Evolutionary conservation across 2,888 invertebrate species (phyloP), one percentile per base, ranked within the genome.

Genomic region (Aleiodes leptofemur): DNA sequence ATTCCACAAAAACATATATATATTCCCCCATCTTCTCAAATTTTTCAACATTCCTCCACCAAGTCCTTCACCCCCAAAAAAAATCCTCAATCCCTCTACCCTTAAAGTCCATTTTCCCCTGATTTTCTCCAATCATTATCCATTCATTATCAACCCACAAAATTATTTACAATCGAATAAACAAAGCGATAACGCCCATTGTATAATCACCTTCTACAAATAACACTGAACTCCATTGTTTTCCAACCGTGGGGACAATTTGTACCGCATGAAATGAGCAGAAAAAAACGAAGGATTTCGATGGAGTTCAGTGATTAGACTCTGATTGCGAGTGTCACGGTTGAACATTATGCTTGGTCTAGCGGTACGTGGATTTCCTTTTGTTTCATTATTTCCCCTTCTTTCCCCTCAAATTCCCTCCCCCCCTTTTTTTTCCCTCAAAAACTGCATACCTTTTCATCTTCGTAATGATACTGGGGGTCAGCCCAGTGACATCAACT

Each of bases 261-360:
- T 84, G 83, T 84, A 83, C 83, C 79, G 79, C 80, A 80, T 76
- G 80, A 80, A 80, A 77, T 74, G 51, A 78, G 78, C 77, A 79
- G 72, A 78, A 75, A 34, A 34, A 34, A 34, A 6, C 50, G 55
- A 73, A 64, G 71, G 77, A 75, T 74, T 82, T 80, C 77, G 82
- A 83, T 83, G 82, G 74, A 78, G 79, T 79, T 78, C 77, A 72
- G 79, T 81, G 84, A 84, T 84, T 83, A 83, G 82, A 83, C 79
- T 78, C 81, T 81, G 83, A 84, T 84, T 78, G 77, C 79, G 70
- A 78, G 76, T 83, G 83, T 82, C 79, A 79, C 81, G 80, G 80
- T 77, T 79, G 82, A 83, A 83, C 83, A 83, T 84, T 74, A 82
- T 73, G 77, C 80, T 77, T 76, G 75, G 72, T 23, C 72, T 61